Base-by-base conservation (phyloP, 2,797 vertebrate genomes). In the Bovichtus diacanthus region DNA sequence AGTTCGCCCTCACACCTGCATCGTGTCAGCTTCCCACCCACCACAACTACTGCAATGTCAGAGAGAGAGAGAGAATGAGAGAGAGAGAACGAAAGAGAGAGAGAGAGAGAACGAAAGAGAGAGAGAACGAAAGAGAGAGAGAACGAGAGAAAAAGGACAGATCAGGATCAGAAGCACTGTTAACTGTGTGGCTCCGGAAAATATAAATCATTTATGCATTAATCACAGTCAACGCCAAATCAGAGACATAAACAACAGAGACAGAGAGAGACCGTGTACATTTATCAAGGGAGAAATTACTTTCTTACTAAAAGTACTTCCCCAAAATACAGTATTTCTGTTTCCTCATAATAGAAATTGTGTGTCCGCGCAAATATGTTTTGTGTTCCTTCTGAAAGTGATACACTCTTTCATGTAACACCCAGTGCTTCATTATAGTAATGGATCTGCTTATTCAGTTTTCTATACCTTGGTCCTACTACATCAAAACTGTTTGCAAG, bases 1-100 rank as follows among this genome's bases (percentile, higher is more conserved):
- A 84, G 87, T 93, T 87, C 55, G 77, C 81, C 83, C 78, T 89
- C 91, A 93, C 92, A 92, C 88, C 87, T 87, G 83, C 86, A 87
- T 82, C 84, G 81, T 89, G 74, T 82, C 81, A 80, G 84, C 77
- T 82, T 90, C 80, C 89, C 85, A 60, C 87, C 87, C 74, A 72
- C 62, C 80, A 74, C 78, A 70, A 71, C 76, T n/a, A 64, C 70
- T 56, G 36, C 90, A 88, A 90, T 91, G 80, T 90, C 87, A 90
- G 69, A 74, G 66, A 64, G 65, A 79, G 49, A 69, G 51, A 16
- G 2, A 66, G 67, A 78, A 36, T 51, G 25, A 70, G 68, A 76
- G 47, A 64, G 23, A 55, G 16, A n/a, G n/a, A n/a, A n/a, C n/a
- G n/a, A n/a, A n/a, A n/a, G n/a, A n/a, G n/a, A n/a, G n/a, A n/a